Evolutionary conservation across 2,888 invertebrate species (phyloP).

Genomic region (Nymphalis c-album): DNA sequence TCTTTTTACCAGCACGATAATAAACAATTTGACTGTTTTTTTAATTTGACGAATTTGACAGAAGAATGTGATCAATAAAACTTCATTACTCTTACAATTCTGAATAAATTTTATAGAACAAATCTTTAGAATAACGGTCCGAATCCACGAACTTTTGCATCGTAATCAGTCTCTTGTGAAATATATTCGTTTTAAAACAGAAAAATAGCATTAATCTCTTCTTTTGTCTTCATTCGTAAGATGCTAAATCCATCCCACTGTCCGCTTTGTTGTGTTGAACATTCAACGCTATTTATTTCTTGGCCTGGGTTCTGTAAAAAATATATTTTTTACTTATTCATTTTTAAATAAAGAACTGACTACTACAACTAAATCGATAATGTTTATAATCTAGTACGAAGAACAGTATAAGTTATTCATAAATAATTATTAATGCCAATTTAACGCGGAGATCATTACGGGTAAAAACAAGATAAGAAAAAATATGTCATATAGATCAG

Average conservation of each 20-base stretch:
- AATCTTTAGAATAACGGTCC: slow-evolving; percentile 1
- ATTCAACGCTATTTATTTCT: slow-evolving; percentile 1
- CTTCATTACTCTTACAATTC: not conserved
- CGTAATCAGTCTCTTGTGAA: slow-evolving; percentile 7
- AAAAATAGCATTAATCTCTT: slow-evolving; percentile 12
- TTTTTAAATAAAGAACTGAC: not conserved
- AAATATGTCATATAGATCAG: too few relatives aligned
- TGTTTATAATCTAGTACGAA: too few relatives aligned
- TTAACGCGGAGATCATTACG: too few relatives aligned
- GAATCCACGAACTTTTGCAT: not conserved
- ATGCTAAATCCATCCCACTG: slow-evolving; percentile 9
- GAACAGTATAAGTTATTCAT: too few relatives aligned
- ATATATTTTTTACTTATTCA: not conserved
- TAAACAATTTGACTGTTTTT: too few relatives aligned
- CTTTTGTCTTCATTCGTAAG: slow-evolving; percentile 11
- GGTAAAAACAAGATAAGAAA: too few relatives aligned
- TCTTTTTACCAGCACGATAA: too few relatives aligned
- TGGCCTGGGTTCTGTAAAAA: not conserved
- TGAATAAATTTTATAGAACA: not conserved
- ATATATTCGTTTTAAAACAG: slow-evolving; percentile 7
- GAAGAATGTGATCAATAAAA: not conserved
- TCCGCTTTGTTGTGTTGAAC: slow-evolving; percentile 4
- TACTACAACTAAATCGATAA: too few relatives aligned
- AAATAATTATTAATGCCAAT: too few relatives aligned
- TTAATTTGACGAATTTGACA: too few relatives aligned